Base-by-base conservation (phyloP, 2,113 vertebrate species). In the Gila orcuttii region DNA sequence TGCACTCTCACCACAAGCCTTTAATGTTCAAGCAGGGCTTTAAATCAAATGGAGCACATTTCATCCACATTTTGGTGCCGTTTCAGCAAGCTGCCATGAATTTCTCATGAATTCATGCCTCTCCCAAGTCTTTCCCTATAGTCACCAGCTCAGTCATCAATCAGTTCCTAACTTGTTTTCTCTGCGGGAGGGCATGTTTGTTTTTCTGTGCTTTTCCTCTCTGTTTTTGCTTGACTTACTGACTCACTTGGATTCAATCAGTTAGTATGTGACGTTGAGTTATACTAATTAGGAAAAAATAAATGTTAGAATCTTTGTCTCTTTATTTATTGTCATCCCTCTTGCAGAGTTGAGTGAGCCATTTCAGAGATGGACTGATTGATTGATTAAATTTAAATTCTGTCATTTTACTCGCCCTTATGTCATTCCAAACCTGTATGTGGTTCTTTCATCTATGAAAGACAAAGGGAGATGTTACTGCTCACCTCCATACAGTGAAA, bases 11-110 rank as follows among this genome's bases (percentile, higher is more conserved):
- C 62, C 64, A 64, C 12, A 23, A 73, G 74, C 55, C 62, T 84
- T 86, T 88, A 47, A 84, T 77, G 82, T 86, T 84, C 69, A 84
- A 28, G 33, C 39, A 73, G 57, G 39, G 47, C 60, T 81, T 74
- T 84, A 82, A 86, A 89, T 86, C 76, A 82, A 82, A 77, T 76
- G 59, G 71, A 60, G 71, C 13, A 9, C 47, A 83, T 25, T 73
- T 59, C 66, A 71, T 73, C 81, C 64, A 73, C 47, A 82, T 73
- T 73, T 19, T 47, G 3, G 47, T 74, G 52, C 47, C 33, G 57
- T 50, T 79, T 79, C 82, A 33, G 81, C 77, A 59, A 84, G 68
- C 78, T 81, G 60, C 60, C 62, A 81, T 86, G 87, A 81, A 86
- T 86, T 71, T 84, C 62, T 84, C 75, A 86, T 82, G 69, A 78